Conservation (phyloP, 2,113 vertebrate genomes). For the Glaucomys volans region DNA sequence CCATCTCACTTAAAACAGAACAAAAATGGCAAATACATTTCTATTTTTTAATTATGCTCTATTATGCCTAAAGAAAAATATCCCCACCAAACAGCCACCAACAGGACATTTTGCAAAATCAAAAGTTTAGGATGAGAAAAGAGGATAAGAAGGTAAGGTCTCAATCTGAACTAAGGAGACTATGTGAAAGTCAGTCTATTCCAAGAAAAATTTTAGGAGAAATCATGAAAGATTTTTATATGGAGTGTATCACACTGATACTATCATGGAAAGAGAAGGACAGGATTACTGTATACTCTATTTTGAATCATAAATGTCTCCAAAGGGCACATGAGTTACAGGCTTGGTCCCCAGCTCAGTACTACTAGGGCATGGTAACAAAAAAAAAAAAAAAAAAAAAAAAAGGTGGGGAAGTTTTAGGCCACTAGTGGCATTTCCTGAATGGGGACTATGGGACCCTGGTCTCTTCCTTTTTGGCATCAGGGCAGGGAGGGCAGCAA, state of each 20-base stretch:
- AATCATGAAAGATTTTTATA: background rate
- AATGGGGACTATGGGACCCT: background rate
- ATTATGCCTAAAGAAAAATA: background rate
- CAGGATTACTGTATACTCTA: background rate
- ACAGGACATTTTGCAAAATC: background rate
- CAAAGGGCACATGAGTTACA: background rate
- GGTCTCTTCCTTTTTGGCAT: background rate
- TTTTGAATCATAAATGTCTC: background rate
- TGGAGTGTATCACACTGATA: background rate
- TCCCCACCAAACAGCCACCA: background rate
- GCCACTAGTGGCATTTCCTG: background rate
- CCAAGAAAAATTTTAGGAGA: background rate
- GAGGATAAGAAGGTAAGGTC: too few relatives aligned
- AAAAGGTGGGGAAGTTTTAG: background rate
- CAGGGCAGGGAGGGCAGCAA: background rate
- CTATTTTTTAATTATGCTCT: background rate
- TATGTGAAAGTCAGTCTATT: too few relatives aligned
- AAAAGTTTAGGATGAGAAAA: background rate
- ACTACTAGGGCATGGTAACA: background rate
- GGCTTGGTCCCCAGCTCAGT: background rate
- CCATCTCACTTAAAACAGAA: slow-evolving; percentile 20
- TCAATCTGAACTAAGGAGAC: too few relatives aligned
- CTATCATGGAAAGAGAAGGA: background rate
- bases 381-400: too few relatives aligned
- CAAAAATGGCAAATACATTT: background rate